Base-by-base conservation (phyloP, 2,888 invertebrate genomes). In the Heteropelma amictum region DNA sequence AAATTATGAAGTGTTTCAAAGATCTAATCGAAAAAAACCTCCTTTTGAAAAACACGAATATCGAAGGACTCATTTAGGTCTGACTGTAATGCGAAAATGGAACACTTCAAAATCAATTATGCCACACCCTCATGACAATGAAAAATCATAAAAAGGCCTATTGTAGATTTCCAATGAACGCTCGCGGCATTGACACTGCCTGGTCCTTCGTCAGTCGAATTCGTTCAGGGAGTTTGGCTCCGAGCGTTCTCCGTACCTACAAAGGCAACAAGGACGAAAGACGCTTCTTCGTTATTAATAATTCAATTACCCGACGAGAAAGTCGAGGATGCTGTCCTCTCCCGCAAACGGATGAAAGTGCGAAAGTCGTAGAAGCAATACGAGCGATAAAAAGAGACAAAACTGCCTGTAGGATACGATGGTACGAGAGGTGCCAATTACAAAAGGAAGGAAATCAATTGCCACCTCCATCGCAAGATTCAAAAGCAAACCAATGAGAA, bases 361-460 rank as follows among this genome's bases (percentile, higher is more conserved):
- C 14, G 38, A 35, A 45, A 8, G 35, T 53, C 12, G 6, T 1
- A 40, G 8, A 56, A 3, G 4, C n/a, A 60, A 8, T 10, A 51
- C 51, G 21, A 53, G 42, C 8, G 30, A 58, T 6, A 26, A 33
- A 54, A 33, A 33, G 47, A 47, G 30, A 47, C 28, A 26, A 21
- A 8, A 8, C 21, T 19, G 17, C 14, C 5, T 51, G 64, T 30
- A 38, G 64, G 42, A 74, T 60, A 51, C 47, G 65, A 68, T 70
- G 56, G 58, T 53, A 75, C 72, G 72, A 75, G 76, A 61, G 75
- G 73, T 61, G 70, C 74, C 77, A 79, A 76, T 80, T 77, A 75
- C 72, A 73, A 67, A 67, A 65, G 74, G 67, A 65, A 60, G 72
- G 73, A 80, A 82, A 82, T 81, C 80, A 79, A 82, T 80, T 80